These are phyloP conservation scores for Lysandra bellargus DNA, from an alignment of 2,888 invertebrate genomes.

Conservation along the genomic window DNA sequence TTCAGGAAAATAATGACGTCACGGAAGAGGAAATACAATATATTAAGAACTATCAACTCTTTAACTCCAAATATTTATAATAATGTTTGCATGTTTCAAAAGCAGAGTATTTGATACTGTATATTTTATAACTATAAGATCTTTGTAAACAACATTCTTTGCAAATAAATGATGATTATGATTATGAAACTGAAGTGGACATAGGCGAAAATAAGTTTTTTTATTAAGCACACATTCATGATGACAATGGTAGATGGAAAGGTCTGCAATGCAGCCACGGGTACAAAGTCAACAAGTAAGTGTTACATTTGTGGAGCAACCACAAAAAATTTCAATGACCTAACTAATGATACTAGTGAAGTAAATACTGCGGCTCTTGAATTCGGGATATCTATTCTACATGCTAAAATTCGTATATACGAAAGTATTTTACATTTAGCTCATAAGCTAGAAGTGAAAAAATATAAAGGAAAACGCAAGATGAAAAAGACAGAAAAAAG, in stretches of 20 bases:
- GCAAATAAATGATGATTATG: too few relatives aligned
- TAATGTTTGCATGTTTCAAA: too few relatives aligned
- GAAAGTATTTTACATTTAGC: slow-evolving; percentile 41
- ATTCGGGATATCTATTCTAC: slow-evolving; percentile 49
- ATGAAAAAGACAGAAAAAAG: slow-evolving; percentile 40
- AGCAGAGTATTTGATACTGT: too few relatives aligned
- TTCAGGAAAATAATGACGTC: slow-evolving; percentile 42
- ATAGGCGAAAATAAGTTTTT: slow-evolving; percentile 29
- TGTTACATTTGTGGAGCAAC: slow-evolving; percentile 52
- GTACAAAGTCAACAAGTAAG: slow-evolving; percentile 46
- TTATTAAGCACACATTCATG: slow-evolving; percentile 23
- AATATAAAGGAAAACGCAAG: slow-evolving; percentile 42
- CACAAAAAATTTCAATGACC: slow-evolving; percentile 24
- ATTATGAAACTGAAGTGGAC: not conserved
- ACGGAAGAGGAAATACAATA: slow-evolving; percentile 44
- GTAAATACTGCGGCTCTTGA: slow-evolving; percentile 51
- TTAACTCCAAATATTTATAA: slow-evolving; percentile 8
- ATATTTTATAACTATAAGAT: too few relatives aligned
- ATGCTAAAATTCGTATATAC: slow-evolving; percentile 43
- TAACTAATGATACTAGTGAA: slow-evolving; percentile 43
- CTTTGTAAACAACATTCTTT: too few relatives aligned
- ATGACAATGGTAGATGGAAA: slow-evolving; percentile 49
- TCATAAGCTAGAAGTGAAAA: slow-evolving; percentile 41
- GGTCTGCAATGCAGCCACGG: slow-evolving; percentile 50
- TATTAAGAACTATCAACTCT: slow-evolving; percentile 33